Evolutionary conservation across 2,113 vertebrate genomes (phyloP).

Genomic region (Microtus montanus): DNA sequence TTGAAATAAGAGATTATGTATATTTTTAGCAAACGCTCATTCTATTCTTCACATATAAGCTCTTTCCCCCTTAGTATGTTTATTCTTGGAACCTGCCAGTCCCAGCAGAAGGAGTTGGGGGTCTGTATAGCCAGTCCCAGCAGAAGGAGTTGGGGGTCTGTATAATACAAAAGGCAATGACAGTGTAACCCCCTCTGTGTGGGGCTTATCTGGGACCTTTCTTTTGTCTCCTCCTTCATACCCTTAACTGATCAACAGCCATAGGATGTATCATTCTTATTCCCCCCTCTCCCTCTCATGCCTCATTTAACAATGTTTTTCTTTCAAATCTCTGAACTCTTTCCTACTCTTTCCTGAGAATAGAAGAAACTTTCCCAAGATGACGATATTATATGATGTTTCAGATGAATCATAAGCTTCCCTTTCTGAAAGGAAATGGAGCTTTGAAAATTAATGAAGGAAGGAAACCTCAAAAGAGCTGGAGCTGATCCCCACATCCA

Average conservation of each 20-base stretch:
- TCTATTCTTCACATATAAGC: not conserved
- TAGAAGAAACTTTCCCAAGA: not conserved
- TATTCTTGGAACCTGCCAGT: not conserved
- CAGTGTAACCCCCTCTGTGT: not conserved
- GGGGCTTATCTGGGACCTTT: not conserved
- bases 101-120: not conserved
- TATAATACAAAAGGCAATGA: not conserved
- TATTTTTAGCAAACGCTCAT: not conserved
- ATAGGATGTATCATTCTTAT: too few species aligned
- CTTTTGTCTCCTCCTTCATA: not conserved
- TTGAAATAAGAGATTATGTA: conserved; percentile 26
- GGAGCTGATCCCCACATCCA: not conserved
- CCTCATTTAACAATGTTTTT: not conserved
- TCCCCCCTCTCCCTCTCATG: not conserved
- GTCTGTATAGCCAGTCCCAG: not conserved
- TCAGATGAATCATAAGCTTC: conserved; percentile 3
- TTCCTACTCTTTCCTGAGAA: not conserved
- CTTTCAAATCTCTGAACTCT: not conserved
- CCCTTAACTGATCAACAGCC: not conserved
- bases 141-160: not conserved
- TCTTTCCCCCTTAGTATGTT: not conserved
- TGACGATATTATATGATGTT: too few species aligned
- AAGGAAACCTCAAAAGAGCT: not conserved
- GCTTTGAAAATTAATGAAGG: not conserved
- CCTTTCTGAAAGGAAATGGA: conserved; percentile 27